Evolutionary conservation across 2,888 invertebrate species (phyloP), one percentile per base, ranked within the genome.

Genomic region (Dastarcus helophoroides): DNA sequence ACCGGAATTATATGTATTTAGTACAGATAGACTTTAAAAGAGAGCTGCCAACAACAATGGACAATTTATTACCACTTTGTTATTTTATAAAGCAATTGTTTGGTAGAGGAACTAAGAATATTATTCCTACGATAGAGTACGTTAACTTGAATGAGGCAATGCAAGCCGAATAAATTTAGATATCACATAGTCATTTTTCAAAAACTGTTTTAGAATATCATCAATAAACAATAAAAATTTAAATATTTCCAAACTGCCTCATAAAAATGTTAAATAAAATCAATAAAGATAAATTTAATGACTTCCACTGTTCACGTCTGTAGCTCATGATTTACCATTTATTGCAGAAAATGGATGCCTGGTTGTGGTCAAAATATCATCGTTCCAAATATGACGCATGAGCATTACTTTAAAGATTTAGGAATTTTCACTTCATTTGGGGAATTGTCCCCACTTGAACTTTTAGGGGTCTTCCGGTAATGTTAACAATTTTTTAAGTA

Each of bases 41-140:
- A 26, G 60, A 70, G 36, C 50, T 79, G 1, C 54, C 67, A 0
- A 28, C 58, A 7, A 16, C 43, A n/a, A 22, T 31, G 3, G 65
- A 71, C 15, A 66, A 80, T 46, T 51, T 79, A 21, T 64, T 73
- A 21, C 60, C 73, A 0, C 64, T 82, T 17, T 79, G 73, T 71
- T 77, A 72, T 56, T 86, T 84, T 51, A 62, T 81, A 7, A 71
- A 68, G 42, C 73, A 77, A 31, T 70, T 76, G 44, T 69, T 73
- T 53, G 60, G 68, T 26, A 68, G 69, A 16, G 69, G 74, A 31
- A 63, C 60, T 5, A 70, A 65, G 27, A 67, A 66, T 46, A 61
- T 85, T 6, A 79, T 85, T 52, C 78, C 79, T 7, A 69, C 72
- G 53, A 50, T 84, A 37, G 85, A 85, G 82, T 81, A 61, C 71